Conservation (phyloP, 2,113 vertebrate genomes). For the Zeus faber region DNA sequence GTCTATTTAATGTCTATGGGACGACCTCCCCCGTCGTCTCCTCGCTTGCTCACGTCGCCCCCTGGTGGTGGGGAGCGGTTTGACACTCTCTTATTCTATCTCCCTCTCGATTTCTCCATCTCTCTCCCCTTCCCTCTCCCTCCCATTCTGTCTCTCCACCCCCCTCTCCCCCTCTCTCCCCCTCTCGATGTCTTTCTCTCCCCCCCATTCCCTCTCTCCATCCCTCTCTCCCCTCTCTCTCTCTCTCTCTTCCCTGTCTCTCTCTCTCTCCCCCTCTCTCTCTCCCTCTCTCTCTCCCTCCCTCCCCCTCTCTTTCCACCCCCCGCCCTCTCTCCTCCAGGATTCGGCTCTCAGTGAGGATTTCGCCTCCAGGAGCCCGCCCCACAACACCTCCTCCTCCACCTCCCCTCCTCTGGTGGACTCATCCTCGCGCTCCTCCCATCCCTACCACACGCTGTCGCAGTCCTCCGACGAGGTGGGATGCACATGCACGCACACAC, state of each 20-base stretch:
- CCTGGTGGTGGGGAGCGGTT: no score
- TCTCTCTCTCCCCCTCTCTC: neutral
- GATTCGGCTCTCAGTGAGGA: constrained; percentile 89
- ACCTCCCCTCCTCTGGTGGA: constrained; percentile 56
- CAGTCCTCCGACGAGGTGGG: constrained; percentile 89
- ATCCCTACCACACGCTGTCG: constrained; percentile 86
- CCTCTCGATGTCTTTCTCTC: neutral
- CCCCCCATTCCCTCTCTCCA: neutral
- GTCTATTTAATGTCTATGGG: no score
- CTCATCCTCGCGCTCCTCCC: constrained; percentile 76
- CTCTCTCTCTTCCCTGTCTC: neutral
- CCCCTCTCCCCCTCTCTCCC: no score
- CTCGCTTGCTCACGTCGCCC: no score
- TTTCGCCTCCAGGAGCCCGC: constrained; percentile 77
- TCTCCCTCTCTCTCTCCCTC: neutral
- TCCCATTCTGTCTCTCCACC: no score
- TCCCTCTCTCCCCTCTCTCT: neutral
- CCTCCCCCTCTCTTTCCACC: neutral
- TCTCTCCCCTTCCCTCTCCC: no score
- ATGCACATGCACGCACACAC: neutral
- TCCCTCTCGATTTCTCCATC: no score
- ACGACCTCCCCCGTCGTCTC: no score
- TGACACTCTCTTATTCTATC: no score
- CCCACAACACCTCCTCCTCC: constrained; percentile 62
- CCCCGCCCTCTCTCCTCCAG: constrained; percentile 49